These are phyloP conservation scores for Elegia similella DNA, from an alignment of 2,888 invertebrate species.

Conservation along the genomic window DNA sequence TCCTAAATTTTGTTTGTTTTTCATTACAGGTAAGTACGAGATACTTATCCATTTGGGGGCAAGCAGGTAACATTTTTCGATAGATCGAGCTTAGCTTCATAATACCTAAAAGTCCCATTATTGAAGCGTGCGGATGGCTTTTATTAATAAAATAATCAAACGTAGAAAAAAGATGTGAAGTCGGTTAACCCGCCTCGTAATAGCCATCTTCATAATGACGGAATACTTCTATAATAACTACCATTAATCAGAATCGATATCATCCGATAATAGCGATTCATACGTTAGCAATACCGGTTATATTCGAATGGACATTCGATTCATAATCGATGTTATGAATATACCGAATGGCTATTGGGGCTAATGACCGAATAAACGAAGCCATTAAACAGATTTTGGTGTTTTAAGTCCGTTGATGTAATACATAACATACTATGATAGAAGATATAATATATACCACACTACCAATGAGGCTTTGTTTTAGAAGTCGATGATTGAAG, in stretches of 20 bases:
- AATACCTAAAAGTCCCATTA: too few species aligned
- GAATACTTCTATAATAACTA: not conserved
- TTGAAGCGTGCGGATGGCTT: too few species aligned
- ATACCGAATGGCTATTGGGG: conserved; percentile 10
- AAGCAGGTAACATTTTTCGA: conserved; percentile 4
- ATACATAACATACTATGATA: not conserved
- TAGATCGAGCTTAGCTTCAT: too few species aligned
- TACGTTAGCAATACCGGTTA: conserved; percentile 9
- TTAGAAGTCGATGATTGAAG: too few species aligned
- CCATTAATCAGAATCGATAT: conserved; percentile 4
- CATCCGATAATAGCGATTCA: conserved; percentile 7
- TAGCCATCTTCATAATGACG: not conserved
- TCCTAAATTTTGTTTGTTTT: conserved; percentile 23
- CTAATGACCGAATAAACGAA: conserved; percentile 17
- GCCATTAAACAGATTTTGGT: conserved; percentile 10
- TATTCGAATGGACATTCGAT: conserved; percentile 4
- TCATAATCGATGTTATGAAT: conserved; percentile 13
- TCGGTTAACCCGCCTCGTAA: not conserved
- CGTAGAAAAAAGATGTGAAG: not conserved
- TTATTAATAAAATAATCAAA: too few species aligned
- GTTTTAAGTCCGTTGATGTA: conserved; percentile 7
- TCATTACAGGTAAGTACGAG: conserved; percentile 64
- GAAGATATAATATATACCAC: too few species aligned
- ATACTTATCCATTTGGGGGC: conserved; percentile 11
- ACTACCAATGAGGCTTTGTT: too few species aligned